Evolutionary conservation across 2,113 vertebrate species (phyloP).

Genomic region (Lepus americanus): DNA sequence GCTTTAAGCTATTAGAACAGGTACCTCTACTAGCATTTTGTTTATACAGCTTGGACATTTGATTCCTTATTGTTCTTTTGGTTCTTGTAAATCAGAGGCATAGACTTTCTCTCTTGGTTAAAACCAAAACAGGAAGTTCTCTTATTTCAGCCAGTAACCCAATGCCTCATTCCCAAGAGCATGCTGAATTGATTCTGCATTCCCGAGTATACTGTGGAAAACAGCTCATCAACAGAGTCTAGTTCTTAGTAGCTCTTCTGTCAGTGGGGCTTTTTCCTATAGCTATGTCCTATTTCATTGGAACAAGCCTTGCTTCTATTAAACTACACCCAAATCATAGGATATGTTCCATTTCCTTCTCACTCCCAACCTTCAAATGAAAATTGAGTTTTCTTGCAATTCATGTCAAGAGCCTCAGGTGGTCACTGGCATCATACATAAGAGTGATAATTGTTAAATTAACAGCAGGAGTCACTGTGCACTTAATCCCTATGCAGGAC

Average conservation of each 20-base stretch:
- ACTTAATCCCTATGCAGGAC: no score
- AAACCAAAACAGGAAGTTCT: background rate
- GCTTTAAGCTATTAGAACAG: conserved; percentile 4
- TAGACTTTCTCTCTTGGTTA: background rate
- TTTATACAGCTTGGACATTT: background rate
- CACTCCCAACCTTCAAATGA: background rate
- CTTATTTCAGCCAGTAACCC: conserved; percentile 33
- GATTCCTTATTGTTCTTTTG: background rate
- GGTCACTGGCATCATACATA: no score
- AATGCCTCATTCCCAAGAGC: conserved; percentile 21
- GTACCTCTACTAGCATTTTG: background rate
- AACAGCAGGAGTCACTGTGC: no score
- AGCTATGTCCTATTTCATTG: background rate
- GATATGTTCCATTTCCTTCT: background rate
- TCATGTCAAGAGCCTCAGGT: no score
- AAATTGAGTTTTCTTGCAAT: background rate
- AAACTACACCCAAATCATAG: background rate
- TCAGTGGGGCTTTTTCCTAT: background rate
- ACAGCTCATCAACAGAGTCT: background rate
- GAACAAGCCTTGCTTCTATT: background rate
- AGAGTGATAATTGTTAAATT: no score
- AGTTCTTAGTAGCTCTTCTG: background rate
- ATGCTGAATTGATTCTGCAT: background rate
- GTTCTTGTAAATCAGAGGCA: conserved; percentile 14
- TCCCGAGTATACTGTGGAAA: background rate